phyloP scores from a whole-genome alignment of 2,113 vertebrate species.

The Dasyornis broadbenti region DNA sequence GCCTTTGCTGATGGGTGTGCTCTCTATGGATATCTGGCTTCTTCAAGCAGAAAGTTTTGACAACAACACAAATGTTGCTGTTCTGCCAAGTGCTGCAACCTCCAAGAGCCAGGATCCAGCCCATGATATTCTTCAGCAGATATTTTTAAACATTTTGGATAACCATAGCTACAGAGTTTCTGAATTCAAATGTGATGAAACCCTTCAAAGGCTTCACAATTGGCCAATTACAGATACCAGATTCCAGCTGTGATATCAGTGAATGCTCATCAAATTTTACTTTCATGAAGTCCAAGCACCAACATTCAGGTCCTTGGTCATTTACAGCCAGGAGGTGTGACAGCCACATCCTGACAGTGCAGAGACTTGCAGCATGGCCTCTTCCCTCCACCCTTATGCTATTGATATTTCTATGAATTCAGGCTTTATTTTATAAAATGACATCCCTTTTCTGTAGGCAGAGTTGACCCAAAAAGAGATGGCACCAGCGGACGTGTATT shows the following conservation, averaged over 20 bases:
- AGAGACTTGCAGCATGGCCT: neutral
- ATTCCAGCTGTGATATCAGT: no score
- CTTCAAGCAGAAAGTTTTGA: neutral
- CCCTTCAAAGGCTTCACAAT: no score
- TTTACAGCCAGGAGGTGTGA: neutral
- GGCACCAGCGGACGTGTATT: neutral
- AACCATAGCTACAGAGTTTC: neutral
- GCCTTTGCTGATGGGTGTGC: neutral
- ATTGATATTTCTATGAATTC: neutral
- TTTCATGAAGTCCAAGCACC: neutral
- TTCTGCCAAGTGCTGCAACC: neutral
- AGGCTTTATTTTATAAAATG: neutral
- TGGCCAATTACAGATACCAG: no score
- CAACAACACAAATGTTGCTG: neutral
- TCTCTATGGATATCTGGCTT: neutral
- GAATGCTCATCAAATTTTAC: neutral
- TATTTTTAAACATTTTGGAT: neutral
- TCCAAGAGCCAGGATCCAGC: neutral
- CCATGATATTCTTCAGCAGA: neutral
- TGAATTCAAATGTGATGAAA: neutral
- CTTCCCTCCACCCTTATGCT: fast-evolving
- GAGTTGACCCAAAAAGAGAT: neutral
- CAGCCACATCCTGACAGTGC: neutral
- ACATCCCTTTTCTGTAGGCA: neutral
- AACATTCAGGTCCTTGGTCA: neutral